These are phyloP conservation scores for Sterrhoptilus dennistouni DNA, from an alignment of 2,113 vertebrate genomes.

Conservation along the genomic window DNA sequence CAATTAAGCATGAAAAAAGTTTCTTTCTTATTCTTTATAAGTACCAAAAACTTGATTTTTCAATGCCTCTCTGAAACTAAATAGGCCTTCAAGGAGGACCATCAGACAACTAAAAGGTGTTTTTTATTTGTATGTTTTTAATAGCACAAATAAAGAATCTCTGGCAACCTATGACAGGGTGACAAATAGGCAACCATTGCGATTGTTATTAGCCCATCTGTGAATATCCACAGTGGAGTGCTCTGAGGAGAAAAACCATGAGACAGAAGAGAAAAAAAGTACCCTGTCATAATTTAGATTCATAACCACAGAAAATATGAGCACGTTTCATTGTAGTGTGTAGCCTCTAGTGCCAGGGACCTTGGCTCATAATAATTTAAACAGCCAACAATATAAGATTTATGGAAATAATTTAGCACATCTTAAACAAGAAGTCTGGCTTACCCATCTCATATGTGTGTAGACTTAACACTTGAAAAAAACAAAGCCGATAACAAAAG, in stretches of 20 bases:
- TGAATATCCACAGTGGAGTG: slow-evolving; percentile 29
- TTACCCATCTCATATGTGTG: not conserved
- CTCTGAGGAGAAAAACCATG: slow-evolving; percentile 11
- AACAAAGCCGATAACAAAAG: slow-evolving; percentile 10
- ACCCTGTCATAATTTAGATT: slow-evolving; percentile 43
- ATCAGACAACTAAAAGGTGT: not conserved
- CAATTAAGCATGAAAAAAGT: not conserved
- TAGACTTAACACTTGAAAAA: not conserved
- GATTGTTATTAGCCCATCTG: slow-evolving; percentile 44
- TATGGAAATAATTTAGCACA: slow-evolving; percentile 52
- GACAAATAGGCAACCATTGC: slow-evolving; percentile 21
- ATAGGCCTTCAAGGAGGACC: not conserved
- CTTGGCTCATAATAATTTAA: slow-evolving; percentile 49
- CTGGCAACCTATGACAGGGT: slow-evolving; percentile 15
- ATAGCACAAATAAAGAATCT: slow-evolving; percentile 51
- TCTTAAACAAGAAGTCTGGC: slow-evolving; percentile 40
- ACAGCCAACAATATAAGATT: not conserved
- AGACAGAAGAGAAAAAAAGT: slow-evolving; percentile 10
- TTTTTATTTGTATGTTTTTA: slow-evolving; percentile 33
- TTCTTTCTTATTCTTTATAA: not conserved
- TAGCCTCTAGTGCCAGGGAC: slow-evolving; percentile 5
- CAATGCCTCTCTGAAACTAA: not conserved
- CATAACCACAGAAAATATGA: slow-evolving; percentile 37
- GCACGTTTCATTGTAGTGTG: not conserved
- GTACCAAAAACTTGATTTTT: not conserved